Evolutionary conservation across 2,113 vertebrate genomes (phyloP).

Genomic region (Castor canadensis): DNA sequence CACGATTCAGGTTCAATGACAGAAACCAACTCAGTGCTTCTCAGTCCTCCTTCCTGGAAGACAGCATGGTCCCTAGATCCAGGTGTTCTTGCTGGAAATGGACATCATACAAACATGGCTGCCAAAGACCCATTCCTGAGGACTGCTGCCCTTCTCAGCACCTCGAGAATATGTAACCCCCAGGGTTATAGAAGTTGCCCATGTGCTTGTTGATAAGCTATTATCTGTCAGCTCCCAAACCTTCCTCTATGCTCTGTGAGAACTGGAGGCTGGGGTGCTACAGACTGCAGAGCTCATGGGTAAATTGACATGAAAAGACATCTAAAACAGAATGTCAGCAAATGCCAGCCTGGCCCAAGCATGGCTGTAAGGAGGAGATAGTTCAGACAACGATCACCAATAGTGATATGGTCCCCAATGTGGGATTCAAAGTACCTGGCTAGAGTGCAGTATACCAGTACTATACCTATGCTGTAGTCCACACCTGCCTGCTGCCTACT

Average conservation of each 20-base stretch:
- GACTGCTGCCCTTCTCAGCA: no score
- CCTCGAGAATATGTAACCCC: background rate
- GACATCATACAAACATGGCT: fast-evolving
- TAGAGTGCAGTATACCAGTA: no score
- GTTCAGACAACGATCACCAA: background rate
- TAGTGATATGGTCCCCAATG: background rate
- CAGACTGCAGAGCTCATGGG: background rate
- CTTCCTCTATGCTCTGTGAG: background rate
- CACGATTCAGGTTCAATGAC: background rate
- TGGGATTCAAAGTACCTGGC: background rate
- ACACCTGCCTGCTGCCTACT: background rate
- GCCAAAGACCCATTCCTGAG: background rate
- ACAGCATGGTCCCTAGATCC: background rate
- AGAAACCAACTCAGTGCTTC: background rate
- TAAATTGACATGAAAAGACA: background rate
- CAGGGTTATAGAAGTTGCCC: background rate
- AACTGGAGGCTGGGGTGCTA: background rate
- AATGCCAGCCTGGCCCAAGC: background rate
- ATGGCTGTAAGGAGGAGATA: background rate
- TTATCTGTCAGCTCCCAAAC: background rate
- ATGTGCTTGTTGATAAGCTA: background rate
- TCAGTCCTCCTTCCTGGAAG: background rate
- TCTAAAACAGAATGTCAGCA: background rate
- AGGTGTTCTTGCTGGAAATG: background rate
- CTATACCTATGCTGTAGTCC: no score